Conservation (phyloP, 2,888 invertebrate genomes). For the Cryptophagus acutangulus region DNA sequence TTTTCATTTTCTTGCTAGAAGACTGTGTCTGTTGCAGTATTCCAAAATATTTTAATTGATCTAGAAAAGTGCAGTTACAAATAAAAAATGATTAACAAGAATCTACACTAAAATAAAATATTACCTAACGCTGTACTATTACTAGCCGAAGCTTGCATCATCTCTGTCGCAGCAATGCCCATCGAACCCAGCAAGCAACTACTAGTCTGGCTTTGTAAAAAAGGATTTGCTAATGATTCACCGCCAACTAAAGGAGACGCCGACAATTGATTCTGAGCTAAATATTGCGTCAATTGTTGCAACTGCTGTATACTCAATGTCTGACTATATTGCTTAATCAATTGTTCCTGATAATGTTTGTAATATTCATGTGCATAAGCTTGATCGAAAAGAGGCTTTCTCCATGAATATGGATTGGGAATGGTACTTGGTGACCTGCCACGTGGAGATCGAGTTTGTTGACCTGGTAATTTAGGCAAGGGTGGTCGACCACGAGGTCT, state of each 20-base stretch:
- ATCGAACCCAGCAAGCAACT: constrained; percentile 23
- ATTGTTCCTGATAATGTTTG: constrained; percentile 46
- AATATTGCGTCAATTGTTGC: constrained; percentile 33
- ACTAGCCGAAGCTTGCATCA: too few relatives aligned
- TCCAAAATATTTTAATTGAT: too few relatives aligned
- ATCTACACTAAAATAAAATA: too few relatives aligned
- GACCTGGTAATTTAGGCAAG: constrained; percentile 41
- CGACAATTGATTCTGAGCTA: constrained; percentile 26
- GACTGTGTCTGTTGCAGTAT: too few relatives aligned
- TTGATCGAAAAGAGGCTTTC: constrained; percentile 35
- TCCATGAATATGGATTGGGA: constrained; percentile 32
- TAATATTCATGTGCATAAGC: constrained; percentile 40
- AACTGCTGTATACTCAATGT: constrained; percentile 35
- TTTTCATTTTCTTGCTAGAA: too few relatives aligned
- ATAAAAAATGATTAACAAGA: too few relatives aligned
- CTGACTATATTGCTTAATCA: constrained; percentile 46
- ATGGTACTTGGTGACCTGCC: constrained; percentile 31
- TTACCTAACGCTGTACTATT: too few relatives aligned
- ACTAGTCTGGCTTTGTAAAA: constrained; percentile 13
- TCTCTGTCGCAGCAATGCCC: too few relatives aligned
- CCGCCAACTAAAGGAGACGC: constrained; percentile 14
- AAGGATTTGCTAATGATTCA: constrained; percentile 15
- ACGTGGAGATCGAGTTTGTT: constrained; percentile 33
- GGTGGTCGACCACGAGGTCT: constrained; percentile 53
- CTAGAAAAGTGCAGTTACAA: too few relatives aligned